Percentiles rank a stretch among this genome's conserved stretches.
Evolutionary conservation across 1,140 invertebrate species (phyloP).

Genomic region (Rhagoletis zephyria): DNA sequence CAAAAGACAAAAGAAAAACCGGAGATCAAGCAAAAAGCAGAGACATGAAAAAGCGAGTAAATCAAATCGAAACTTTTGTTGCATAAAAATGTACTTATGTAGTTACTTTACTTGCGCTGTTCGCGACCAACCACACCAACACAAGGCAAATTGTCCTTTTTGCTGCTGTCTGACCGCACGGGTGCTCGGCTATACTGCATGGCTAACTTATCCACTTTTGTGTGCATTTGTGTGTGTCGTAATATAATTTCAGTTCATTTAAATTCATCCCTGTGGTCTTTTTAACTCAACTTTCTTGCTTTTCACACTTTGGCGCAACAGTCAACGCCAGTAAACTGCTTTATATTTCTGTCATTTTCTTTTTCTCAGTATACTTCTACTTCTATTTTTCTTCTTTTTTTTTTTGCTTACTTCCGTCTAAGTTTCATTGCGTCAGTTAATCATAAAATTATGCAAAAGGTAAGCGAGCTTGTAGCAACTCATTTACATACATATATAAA

Average conservation of each 20-base stretch:
- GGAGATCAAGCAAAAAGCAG: not conserved
- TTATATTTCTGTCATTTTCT: not conserved
- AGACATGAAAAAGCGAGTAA: not conserved
- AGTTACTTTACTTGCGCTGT: constrained; percentile 2
- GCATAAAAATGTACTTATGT: not conserved
- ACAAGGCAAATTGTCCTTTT: not conserved
- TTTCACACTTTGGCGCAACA: constrained; percentile 41
- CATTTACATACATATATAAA: not conserved
- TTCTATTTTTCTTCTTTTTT: not conserved
- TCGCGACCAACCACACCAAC: not conserved
- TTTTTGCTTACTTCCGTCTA: not conserved
- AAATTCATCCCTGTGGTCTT: constrained; percentile 19
- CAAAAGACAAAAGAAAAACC: not conserved
- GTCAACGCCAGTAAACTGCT: not conserved
- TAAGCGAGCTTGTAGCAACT: not conserved
- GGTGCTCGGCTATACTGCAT: not conserved
- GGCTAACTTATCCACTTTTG: no score
- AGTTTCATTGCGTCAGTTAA: constrained; percentile 33
- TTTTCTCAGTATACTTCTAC: not conserved
- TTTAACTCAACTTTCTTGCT: constrained; percentile 21
- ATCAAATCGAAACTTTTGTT: not conserved
- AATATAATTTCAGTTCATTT: constrained; percentile 50
- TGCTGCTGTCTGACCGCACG: no score
- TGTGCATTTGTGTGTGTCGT: not conserved
- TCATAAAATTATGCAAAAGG: constrained; percentile 41